These are phyloP conservation scores for Colinus virginianus DNA, from an alignment of 2,113 vertebrate species.

Conservation along the genomic window DNA sequence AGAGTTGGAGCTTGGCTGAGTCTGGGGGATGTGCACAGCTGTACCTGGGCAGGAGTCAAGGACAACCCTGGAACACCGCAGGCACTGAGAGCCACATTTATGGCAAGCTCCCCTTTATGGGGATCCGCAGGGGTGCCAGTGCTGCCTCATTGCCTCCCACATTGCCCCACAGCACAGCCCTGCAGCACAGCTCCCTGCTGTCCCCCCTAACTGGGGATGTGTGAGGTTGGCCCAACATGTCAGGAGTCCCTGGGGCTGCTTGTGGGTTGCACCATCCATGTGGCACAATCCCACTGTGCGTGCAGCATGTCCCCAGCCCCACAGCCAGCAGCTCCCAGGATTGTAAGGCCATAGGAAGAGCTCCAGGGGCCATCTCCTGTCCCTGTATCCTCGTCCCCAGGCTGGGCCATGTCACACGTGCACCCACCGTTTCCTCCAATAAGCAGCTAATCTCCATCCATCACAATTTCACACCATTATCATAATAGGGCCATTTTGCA, in stretches of 20 bases:
- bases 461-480: constrained; percentile 64
- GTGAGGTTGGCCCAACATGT: neutral
- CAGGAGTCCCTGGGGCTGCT: rapidly evolving
- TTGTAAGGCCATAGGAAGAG: rapidly evolving
- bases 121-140: neutral
- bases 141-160: rapidly evolving
- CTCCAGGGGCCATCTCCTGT: neutral
- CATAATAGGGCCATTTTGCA: constrained; percentile 68
- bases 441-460: constrained; percentile 69
- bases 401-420: constrained; percentile 31
- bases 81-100: neutral
- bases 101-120: neutral
- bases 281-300: neutral
- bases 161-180: neutral
- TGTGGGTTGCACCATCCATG: rapidly evolving
- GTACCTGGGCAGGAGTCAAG: no score
- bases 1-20: rapidly evolving
- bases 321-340: neutral
- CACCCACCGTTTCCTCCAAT: constrained; percentile 17
- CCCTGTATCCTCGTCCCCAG: rapidly evolving
- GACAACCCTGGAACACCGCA: neutral
- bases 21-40: no score
- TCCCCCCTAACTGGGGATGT: rapidly evolving
- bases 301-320: rapidly evolving
- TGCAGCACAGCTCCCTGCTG: neutral